Evolutionary conservation across 2,113 vertebrate genomes (phyloP).

Genomic region (Halcyon malimbica): DNA sequence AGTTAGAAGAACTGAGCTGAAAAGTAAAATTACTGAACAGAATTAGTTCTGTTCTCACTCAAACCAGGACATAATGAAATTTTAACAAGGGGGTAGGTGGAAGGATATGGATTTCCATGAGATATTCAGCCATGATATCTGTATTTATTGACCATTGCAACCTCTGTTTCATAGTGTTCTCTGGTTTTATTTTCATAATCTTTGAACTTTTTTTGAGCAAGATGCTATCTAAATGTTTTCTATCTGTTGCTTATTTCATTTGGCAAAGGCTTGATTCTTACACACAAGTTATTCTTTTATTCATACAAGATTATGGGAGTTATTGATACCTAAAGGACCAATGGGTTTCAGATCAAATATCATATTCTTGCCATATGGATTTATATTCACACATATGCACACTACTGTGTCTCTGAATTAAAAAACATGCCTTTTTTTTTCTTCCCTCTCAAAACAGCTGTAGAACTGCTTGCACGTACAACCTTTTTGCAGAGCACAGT

Average conservation of each 20-base stretch:
- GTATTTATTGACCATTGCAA: background rate
- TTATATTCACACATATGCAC: background rate
- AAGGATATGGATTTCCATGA: background rate
- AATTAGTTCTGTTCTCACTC: no score
- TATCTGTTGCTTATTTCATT: background rate
- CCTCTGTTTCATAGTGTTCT: background rate
- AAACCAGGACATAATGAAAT: no score
- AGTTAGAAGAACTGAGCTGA: no score
- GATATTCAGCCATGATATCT: background rate
- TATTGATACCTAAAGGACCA: background rate
- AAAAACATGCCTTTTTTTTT: background rate
- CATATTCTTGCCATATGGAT: background rate
- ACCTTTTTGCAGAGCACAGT: background rate
- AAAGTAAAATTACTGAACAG: no score
- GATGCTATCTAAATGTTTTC: background rate
- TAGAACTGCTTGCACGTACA: background rate
- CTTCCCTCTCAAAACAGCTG: background rate
- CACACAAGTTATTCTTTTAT: background rate
- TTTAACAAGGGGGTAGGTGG: background rate
- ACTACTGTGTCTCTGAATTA: background rate
- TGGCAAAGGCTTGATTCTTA: background rate
- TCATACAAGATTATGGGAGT: background rate
- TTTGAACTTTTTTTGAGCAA: background rate
- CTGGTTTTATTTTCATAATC: background rate
- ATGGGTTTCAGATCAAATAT: background rate